Evolutionary conservation across 35 echinoderm and acorn worm genomes (phyloP).

Genomic region (Patiria miniata): DNA sequence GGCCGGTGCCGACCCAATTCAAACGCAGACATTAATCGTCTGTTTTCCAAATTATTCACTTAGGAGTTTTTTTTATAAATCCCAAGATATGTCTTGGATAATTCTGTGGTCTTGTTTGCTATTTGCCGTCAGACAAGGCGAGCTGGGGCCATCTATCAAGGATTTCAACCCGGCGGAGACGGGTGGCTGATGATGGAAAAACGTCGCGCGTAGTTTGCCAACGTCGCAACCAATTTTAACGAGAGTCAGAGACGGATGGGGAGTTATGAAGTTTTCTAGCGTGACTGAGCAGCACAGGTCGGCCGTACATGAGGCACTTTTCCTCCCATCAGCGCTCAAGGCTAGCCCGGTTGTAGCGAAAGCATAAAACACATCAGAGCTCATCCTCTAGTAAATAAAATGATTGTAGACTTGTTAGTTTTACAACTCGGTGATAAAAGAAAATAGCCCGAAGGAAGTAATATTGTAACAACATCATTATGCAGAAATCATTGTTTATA

Average conservation of each 20-base stretch:
- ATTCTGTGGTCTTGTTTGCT: conserved; percentile 12
- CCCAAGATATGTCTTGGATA: conserved; percentile 19
- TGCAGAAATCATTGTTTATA: no score
- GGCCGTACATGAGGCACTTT: background rate
- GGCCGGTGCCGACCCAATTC: conserved; percentile 1
- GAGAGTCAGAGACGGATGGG: background rate
- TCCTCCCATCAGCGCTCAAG: background rate
- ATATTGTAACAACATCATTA: no score
- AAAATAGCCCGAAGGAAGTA: no score
- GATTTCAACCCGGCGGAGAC: background rate
- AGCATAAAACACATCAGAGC: no score
- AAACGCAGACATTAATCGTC: background rate
- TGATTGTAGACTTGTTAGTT: no score
- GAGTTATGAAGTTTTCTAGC: background rate
- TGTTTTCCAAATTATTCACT: conserved; percentile 23
- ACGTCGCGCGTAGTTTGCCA: conserved; percentile 21
- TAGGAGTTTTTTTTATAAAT: conserved; percentile 1
- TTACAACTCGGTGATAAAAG: no score
- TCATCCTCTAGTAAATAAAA: no score
- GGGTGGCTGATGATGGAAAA: background rate
- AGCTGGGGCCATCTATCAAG: background rate
- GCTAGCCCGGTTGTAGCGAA: no score
- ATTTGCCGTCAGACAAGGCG: background rate
- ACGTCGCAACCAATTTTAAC: background rate
- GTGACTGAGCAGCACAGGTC: background rate